Base-by-base conservation (phyloP, 1,140 invertebrate species). In the Gerris buenoi region DNA sequence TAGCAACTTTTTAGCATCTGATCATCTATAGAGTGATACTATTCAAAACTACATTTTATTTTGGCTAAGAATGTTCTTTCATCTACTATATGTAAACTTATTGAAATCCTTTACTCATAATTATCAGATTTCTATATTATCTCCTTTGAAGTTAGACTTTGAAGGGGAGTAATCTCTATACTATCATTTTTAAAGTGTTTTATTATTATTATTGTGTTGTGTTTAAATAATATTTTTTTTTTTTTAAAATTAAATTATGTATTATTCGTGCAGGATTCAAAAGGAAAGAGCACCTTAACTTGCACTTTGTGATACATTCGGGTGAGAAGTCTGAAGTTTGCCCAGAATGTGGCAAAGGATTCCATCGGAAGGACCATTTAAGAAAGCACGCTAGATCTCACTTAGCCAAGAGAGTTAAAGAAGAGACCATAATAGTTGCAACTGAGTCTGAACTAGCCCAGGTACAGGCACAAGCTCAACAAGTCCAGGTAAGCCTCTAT, bases 271-370 rank as follows among this genome's bases (percentile, higher is more conserved):
- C 25, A 69, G 68, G 68, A 1, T 92, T 91, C 76, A 91, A 91
- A 73, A 81, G 89, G 62, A 91, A 90, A 79, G 89, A 92, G 76
- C 89, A 91, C 70, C 80, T 92, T 2, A 89, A 88, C 0, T 76
- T 90, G 70, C 89, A 92, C 78, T 89, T 89, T 76, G 87, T 91
- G 58, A 90, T 91, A 72, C 89, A 92, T 75, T 89, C 88, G 0
- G 89, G 88, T 1, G 89, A 92, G 74, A 93, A 93, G 74, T 79
- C 87, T 28, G 90, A 92, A 72, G 82, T 91, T 5, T 93, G 90
- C 76, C 86, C 86, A 27, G 89, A 91, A 72, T 93, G 90, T 72
- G 88, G 89, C 59, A 93, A 92, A 78, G 88, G 88, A 76, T 82
- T 85, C 67, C 84, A 82, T 73, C 81, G 88, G 59, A 88, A 88